Evolutionary conservation across 2,113 vertebrate genomes (phyloP).

Genomic region (Nicator chloris): DNA sequence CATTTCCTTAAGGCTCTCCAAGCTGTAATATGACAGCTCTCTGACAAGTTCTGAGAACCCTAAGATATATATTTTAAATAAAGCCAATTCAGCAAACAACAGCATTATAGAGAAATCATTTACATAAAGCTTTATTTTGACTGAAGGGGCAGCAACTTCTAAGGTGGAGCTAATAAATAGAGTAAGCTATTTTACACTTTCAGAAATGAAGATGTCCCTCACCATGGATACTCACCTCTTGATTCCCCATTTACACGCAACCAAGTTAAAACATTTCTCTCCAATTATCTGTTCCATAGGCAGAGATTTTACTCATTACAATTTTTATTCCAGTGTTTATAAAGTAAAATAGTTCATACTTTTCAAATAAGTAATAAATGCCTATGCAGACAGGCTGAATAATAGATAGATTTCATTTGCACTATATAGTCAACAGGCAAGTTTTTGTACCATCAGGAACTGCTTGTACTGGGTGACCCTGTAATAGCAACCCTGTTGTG

Average conservation of each 20-base stretch:
- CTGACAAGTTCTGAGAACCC: neutral
- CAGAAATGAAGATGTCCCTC: neutral
- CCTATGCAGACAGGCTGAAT: neutral
- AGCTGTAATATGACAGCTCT: neutral
- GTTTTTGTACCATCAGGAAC: neutral
- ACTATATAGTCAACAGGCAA: neutral
- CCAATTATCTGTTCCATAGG: neutral
- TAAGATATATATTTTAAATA: neutral
- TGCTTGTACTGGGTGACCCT: neutral
- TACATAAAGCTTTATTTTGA: neutral
- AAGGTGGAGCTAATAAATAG: neutral
- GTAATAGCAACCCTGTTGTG: neutral
- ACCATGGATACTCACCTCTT: neutral
- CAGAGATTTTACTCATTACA: neutral
- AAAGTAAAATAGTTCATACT: neutral
- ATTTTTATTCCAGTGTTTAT: neutral
- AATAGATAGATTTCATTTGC: neutral
- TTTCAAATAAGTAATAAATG: neutral
- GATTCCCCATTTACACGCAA: neutral
- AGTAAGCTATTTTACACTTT: neutral
- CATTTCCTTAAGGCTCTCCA: neutral
- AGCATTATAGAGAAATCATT: neutral
- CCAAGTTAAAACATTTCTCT: neutral
- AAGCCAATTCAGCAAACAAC: neutral
- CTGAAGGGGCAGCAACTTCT: conserved; percentile 62